These are phyloP conservation scores for Nylanderia fulva DNA, from an alignment of 1,140 invertebrate species.

Conservation along the genomic window DNA sequence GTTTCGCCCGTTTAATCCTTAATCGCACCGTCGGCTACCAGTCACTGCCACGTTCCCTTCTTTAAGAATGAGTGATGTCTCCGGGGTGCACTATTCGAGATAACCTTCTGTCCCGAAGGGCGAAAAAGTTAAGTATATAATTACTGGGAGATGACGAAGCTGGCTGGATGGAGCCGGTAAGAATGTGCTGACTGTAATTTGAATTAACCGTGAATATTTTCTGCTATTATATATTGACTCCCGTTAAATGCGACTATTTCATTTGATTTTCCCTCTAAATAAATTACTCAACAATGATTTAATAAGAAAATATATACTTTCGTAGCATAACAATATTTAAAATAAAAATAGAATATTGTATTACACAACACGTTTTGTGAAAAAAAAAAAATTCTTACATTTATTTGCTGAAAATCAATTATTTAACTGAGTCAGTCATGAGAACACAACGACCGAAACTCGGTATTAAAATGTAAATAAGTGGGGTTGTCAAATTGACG, in stretches of 20 bases:
- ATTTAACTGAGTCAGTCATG: constrained; percentile 7
- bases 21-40: constrained; percentile 49
- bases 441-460: constrained; percentile 9
- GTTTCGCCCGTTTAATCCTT: constrained; percentile 76
- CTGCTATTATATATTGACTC: background rate
- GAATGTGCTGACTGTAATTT: constrained; percentile 76
- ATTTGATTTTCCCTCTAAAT: constrained; percentile 12
- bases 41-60: constrained; percentile 53
- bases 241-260: background rate
- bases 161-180: constrained; percentile 68
- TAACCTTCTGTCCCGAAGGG: constrained; percentile 78
- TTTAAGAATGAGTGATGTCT: constrained; percentile 68
- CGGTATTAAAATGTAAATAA: constrained; percentile 72
- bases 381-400: constrained; percentile 24
- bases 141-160: constrained; percentile 83
- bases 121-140: constrained; percentile 83
- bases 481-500: constrained; percentile 62
- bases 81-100: constrained; percentile 76
- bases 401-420: constrained; percentile 33
- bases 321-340: background rate
- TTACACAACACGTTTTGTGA: background rate
- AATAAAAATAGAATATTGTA: background rate
- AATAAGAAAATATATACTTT: background rate
- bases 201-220: constrained; percentile 57
- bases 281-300: background rate